These are phyloP conservation scores for Cinclus mexicanus DNA, from an alignment of 2,113 vertebrate genomes.

Conservation along the genomic window DNA sequence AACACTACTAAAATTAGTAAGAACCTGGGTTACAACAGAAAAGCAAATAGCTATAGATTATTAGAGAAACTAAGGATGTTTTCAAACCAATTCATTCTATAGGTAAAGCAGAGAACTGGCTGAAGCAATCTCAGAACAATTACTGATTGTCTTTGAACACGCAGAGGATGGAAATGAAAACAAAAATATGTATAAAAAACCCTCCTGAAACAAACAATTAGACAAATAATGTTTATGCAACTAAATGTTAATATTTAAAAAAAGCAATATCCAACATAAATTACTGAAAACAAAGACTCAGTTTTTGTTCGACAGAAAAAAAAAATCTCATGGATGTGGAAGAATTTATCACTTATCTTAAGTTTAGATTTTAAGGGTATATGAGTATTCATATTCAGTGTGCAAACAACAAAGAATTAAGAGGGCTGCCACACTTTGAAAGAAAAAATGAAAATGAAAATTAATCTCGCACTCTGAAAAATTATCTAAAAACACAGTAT, in stretches of 20 bases:
- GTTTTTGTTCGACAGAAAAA: not conserved
- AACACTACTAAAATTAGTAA: not conserved
- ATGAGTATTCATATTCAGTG: not conserved
- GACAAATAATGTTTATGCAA: not conserved
- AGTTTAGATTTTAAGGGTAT: not conserved
- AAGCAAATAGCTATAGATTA: not conserved
- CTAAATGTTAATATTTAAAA: not conserved
- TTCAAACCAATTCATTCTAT: not conserved
- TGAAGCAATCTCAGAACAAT: not conserved
- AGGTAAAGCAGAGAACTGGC: not conserved
- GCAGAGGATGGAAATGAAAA: not conserved
- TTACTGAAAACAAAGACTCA: not conserved
- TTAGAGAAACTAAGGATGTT: not conserved
- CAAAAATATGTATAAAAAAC: not conserved
- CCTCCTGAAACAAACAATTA: not conserved
- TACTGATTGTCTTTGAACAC: not conserved
- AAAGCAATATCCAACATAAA: not conserved
- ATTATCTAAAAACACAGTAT: not conserved
- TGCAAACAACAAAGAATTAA: not conserved
- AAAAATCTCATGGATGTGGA: not conserved
- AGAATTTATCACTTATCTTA: not conserved
- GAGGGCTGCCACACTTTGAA: not conserved
- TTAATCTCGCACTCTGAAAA: not conserved
- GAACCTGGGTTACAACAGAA: not conserved
- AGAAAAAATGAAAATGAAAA: not conserved